Conservation (phyloP, 2,888 invertebrate genomes). For the Peribatodes rhomboidaria region DNA sequence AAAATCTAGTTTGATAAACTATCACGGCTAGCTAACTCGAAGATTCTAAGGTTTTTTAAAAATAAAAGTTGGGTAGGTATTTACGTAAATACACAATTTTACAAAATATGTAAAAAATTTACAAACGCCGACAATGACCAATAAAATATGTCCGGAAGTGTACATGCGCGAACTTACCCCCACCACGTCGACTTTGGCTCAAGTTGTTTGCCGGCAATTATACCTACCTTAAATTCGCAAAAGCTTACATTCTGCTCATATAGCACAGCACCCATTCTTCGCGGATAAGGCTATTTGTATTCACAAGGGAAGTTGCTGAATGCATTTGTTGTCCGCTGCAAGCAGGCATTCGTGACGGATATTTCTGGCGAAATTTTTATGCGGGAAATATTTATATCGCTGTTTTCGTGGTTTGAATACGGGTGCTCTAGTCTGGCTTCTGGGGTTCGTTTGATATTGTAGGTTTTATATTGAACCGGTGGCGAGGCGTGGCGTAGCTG, state of each 20-base stretch:
- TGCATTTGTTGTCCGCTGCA: constrained; percentile 68
- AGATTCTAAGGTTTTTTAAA: too few relatives aligned
- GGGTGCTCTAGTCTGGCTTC: constrained; percentile 1
- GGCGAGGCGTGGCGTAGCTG: neutral
- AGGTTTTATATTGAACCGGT: neutral
- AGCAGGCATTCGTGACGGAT: constrained; percentile 60
- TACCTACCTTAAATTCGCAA: neutral
- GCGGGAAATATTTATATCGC: constrained; percentile 53
- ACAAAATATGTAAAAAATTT: too few relatives aligned
- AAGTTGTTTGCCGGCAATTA: too few relatives aligned
- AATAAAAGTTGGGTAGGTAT: too few relatives aligned
- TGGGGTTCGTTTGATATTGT: too few relatives aligned
- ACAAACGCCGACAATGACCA: too few relatives aligned
- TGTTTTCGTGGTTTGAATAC: constrained; percentile 33
- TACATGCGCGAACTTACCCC: too few relatives aligned
- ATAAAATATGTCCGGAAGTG: too few relatives aligned
- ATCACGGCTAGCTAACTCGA: too few relatives aligned
- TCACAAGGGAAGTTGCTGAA: constrained; percentile 66
- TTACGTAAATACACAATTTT: too few relatives aligned
- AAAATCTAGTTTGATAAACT: too few relatives aligned
- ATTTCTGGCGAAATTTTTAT: constrained; percentile 58
- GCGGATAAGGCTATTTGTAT: constrained; percentile 71
- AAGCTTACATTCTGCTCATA: constrained; percentile 12
- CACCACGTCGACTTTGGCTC: too few relatives aligned
- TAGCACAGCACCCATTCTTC: constrained; percentile 55